Base-by-base conservation (phyloP, 2,797 vertebrate species). In the Intellagama lesueurii region DNA sequence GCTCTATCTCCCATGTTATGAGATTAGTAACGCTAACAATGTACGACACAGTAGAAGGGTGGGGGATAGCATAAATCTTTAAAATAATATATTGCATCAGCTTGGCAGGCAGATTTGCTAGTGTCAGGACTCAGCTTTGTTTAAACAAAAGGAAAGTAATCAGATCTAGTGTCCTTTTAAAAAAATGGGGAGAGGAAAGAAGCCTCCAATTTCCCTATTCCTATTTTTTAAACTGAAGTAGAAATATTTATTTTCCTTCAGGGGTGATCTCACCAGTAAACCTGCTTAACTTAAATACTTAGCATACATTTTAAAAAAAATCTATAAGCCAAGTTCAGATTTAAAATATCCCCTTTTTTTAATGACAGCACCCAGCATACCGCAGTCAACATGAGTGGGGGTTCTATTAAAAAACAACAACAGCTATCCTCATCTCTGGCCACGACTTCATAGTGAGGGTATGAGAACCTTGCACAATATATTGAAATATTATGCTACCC, bases 21-120 rank as follows among this genome's bases (percentile, higher is more conserved):
- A 95, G 89, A 95, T 94, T 93, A 96, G 94, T 94, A 93, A 95
- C 89, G 92, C 88, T 92, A 96, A 93, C 89, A 96, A 94, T 90
- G 90, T 88, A 94, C 84, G 91, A 81, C 87, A 82, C 52, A 86
- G 93, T 90, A 9, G 1, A 94, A 90, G 84, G 75, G 75, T 80
- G 81, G 83, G 82, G 35, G 14, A 28, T 11, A 88, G 92, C 91
- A 95, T 93, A 94, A 95, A 93, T 92, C 90, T 95, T 95, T 95
- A 83, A 92, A 95, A 93, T 90, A 77, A 26, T 92, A 92, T 86
- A 94, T 92, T 90, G n/a, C 8, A 2, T 93, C 87, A 91, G 87
- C 91, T 86, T 81, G 82, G 72, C 64, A 94, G 90, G 87, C 44
- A 86, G 90, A 93, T 93, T 94, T 92, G 87, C 77, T 60, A 68